phyloP scores from a whole-genome alignment of 2,888 invertebrate genomes.

The Diarsia mendica region DNA sequence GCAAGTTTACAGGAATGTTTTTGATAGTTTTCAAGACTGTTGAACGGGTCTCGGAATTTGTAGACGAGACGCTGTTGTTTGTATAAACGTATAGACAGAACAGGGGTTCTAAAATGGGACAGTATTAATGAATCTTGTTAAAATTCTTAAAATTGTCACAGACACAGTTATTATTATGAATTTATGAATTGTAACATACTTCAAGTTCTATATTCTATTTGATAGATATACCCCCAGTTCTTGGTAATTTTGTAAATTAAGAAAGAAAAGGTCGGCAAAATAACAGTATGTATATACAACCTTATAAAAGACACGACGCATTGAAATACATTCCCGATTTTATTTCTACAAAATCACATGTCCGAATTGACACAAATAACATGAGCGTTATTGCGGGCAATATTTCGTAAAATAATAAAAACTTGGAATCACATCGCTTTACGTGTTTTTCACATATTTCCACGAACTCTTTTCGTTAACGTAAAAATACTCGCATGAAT shows the following conservation, averaged over 20 bases:
- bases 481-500: conserved; percentile 18
- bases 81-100: background rate
- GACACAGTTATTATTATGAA: too few species aligned
- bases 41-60: conserved; percentile 15
- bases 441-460: conserved; percentile 32
- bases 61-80: background rate
- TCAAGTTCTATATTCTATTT: too few species aligned
- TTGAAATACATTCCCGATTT: conserved; percentile 12
- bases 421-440: conserved; percentile 7
- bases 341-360: background rate
- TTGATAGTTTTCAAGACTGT: conserved; percentile 42
- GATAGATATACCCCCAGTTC: background rate
- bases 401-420: conserved; percentile 29
- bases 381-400: background rate
- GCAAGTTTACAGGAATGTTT: conserved; percentile 49
- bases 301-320: background rate
- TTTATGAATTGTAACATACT: too few species aligned
- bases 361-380: conserved; percentile 9
- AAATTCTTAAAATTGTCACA: too few species aligned
- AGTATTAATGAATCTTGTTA: too few species aligned
- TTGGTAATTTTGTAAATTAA: background rate
- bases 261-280: background rate
- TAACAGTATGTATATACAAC: background rate
- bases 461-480: conserved; percentile 24
- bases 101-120: too few species aligned